These are phyloP conservation scores for Sarcoramphus papa DNA, from an alignment of 2,797 vertebrate species.

Conservation along the genomic window DNA sequence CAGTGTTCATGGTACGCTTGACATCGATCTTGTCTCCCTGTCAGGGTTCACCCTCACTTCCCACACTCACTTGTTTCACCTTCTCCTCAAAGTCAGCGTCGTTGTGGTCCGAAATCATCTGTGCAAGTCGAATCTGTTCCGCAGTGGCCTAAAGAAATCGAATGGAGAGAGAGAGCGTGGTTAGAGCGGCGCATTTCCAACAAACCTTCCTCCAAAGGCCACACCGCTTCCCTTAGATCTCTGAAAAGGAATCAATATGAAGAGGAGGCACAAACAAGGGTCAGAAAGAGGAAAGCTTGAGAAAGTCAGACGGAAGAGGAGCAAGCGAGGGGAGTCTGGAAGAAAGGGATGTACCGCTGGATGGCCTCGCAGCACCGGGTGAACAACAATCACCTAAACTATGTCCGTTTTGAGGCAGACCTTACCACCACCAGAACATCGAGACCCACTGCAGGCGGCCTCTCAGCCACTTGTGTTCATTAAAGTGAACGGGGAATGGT, in stretches of 20 bases:
- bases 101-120: constrained; percentile 99
- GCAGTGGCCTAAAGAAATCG: constrained; percentile 85
- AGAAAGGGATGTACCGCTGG: not conserved
- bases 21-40: not conserved
- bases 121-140: constrained; percentile 98
- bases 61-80: constrained; percentile 93
- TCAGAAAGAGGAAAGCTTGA: not conserved
- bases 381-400: not conserved
- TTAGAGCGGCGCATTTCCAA: not conserved
- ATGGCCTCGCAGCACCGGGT: fast-evolving
- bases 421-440: not conserved
- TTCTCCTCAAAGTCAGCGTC: constrained; percentile 99
- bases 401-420: not conserved
- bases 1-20: not conserved
- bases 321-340: not conserved
- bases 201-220: not conserved
- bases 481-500: fast-evolving
- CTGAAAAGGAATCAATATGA: not conserved
- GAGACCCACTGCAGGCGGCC: not conserved
- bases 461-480: not conserved
- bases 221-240: fast-evolving
- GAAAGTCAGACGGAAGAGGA: not conserved
- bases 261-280: not conserved
- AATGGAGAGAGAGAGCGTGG: fast-evolving
- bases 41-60: not conserved